Conservation (phyloP, 30 jellyfish, hydroid and myxozoan species). For the Cassiopea andromeda region DNA sequence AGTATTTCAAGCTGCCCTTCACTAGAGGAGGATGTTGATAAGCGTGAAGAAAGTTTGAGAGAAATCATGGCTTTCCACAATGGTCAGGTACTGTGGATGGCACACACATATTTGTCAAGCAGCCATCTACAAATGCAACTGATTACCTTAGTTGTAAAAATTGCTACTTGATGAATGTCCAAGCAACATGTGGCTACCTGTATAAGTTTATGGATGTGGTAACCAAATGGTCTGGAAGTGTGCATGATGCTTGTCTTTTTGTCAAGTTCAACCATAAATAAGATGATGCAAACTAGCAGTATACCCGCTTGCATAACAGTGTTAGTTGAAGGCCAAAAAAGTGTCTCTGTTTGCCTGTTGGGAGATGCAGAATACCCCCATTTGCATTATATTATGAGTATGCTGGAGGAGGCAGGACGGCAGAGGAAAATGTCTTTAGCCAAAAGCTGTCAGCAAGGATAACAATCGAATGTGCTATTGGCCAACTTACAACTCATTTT, state of each 20-base stretch:
- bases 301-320: conserved; percentile 52
- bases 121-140: conserved; percentile 21
- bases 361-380: conserved; percentile 84
- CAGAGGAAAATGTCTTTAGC: conserved; percentile 45
- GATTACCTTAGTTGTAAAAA: conserved; percentile 21
- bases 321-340: conserved; percentile 56
- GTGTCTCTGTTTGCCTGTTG: conserved; percentile 72
- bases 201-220: conserved; percentile 52
- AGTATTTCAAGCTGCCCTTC: background rate
- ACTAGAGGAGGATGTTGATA: conserved; percentile 4
- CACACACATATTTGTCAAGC: conserved; percentile 40
- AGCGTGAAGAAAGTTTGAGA: conserved; percentile 2
- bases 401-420: conserved; percentile 46
- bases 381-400: conserved; percentile 69
- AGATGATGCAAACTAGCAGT: conserved; percentile 16
- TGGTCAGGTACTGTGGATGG: conserved; percentile 55
- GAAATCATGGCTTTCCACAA: conserved; percentile 56
- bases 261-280: conserved; percentile 30
- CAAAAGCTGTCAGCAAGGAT: conserved; percentile 70
- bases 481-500: conserved; percentile 75
- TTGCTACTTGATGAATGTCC: conserved; percentile 22
- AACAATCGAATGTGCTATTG: conserved; percentile 75
- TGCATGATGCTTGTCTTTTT: conserved; percentile 59
- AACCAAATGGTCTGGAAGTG: conserved; percentile 58
- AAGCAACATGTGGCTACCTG: conserved; percentile 38